phyloP scores from a whole-genome alignment of 2,797 vertebrate genomes.

The Lacerta bilineata region DNA sequence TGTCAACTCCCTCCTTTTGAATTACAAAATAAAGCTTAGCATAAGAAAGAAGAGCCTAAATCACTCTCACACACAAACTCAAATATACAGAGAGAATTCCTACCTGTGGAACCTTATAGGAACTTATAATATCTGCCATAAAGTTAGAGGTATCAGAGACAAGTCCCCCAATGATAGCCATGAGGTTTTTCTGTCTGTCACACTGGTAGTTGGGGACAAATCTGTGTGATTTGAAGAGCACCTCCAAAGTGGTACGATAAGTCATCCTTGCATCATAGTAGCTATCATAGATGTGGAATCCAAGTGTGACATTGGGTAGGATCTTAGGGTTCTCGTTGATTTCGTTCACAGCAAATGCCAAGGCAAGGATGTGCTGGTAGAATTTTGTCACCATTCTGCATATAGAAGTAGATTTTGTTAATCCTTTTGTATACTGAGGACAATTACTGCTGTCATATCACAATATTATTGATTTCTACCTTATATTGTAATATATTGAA shows the following conservation, averaged over 20 bases:
- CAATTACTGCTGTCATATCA: not conserved
- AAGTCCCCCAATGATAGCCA: not conserved
- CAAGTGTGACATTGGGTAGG: conserved; percentile 3
- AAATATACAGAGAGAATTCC: not conserved
- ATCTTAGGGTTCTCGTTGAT: not conserved
- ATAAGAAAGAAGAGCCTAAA: too few relatives aligned
- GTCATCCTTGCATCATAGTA: not conserved
- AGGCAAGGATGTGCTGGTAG: not conserved
- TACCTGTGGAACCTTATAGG: conserved; percentile 18
- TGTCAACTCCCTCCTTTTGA: too few relatives aligned
- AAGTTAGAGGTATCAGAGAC: not conserved
- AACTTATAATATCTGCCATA: not conserved
- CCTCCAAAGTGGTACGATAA: not conserved
- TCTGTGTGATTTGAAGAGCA: conserved; percentile 18
- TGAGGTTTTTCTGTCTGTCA: not conserved
- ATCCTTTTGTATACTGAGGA: not conserved
- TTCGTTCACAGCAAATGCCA: not conserved
- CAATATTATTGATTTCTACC: too few relatives aligned
- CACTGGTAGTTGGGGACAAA: not conserved
- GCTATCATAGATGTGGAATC: not conserved
- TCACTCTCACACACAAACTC: too few relatives aligned
- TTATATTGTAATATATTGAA: too few relatives aligned
- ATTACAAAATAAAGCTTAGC: too few relatives aligned
- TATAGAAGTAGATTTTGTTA: not conserved
- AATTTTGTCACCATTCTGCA: not conserved